phyloP scores from a whole-genome alignment of 2,113 vertebrate genomes.

The Epinephelus fuscoguttatus region DNA sequence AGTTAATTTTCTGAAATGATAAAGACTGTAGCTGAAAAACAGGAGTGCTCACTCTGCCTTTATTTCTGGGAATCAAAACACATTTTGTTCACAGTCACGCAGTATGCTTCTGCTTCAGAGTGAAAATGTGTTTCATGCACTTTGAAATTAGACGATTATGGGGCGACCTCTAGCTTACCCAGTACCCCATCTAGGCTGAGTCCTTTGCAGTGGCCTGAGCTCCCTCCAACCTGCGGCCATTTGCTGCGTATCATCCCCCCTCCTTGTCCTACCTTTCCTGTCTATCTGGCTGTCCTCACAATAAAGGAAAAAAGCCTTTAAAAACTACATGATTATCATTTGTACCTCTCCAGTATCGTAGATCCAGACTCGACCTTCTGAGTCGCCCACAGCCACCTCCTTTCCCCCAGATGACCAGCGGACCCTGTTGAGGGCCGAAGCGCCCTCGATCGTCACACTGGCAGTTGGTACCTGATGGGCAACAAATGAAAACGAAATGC shows the following conservation, averaged over 20 bases:
- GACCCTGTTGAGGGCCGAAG: conserved; percentile 95
- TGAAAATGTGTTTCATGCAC: not conserved
- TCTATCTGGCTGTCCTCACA: no score
- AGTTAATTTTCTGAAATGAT: not conserved
- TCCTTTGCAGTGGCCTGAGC: no score
- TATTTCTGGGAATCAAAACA: not conserved
- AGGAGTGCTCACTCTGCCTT: not conserved
- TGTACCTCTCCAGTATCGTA: conserved; percentile 98
- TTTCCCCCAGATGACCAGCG: conserved; percentile 95
- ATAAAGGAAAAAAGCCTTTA: no score
- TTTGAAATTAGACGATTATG: not conserved
- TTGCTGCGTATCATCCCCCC: no score
- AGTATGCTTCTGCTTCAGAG: not conserved
- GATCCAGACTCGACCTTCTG: conserved; percentile 97
- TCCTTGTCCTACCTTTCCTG: no score
- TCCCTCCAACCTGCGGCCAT: no score
- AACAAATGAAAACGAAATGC: not conserved
- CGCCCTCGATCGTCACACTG: conserved; percentile 94
- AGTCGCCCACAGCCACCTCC: conserved; percentile 97
- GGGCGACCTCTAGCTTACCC: no score
- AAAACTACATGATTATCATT: not conserved
- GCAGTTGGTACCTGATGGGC: conserved; percentile 92
- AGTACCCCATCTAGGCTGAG: no score
- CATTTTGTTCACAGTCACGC: not conserved
- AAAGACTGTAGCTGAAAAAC: not conserved